A percentile compares a stretch with the other conserved stretches of the same genome.
Conservation (phyloP, 2,113 vertebrate genomes). For the Oncorhynchus keta region DNA sequence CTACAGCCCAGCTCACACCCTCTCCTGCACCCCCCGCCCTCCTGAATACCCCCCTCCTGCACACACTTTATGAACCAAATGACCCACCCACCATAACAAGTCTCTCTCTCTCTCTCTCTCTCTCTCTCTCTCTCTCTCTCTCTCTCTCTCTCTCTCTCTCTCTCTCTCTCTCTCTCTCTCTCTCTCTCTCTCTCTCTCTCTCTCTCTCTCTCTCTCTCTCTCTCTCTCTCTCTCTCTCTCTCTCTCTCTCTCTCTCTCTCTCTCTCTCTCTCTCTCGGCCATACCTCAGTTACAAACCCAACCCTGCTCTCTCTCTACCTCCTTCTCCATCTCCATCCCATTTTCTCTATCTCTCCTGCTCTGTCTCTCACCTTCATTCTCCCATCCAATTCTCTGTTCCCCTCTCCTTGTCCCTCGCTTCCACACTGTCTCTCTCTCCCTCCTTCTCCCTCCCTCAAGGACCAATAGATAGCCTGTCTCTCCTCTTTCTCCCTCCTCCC, state of each 20-base stretch:
- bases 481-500: too few relatives aligned
- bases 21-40: too few relatives aligned
- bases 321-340: slow-evolving; percentile 22
- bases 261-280: background rate
- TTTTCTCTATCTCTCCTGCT: background rate
- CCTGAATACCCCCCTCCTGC: too few relatives aligned
- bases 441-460: too few relatives aligned
- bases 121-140: too few relatives aligned
- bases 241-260: background rate
- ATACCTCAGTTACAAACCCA: background rate
- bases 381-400: slow-evolving; percentile 5
- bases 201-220: background rate
- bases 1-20: too few relatives aligned
- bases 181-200: too few relatives aligned
- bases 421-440: background rate
- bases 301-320: background rate
- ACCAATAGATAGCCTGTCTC: too few relatives aligned
- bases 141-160: background rate
- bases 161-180: background rate
- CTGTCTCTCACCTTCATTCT: slow-evolving; percentile 42
- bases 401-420: background rate
- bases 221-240: too few relatives aligned
- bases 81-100: too few relatives aligned
- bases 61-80: too few relatives aligned
- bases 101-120: background rate